Evolutionary conservation across 2,113 vertebrate genomes (phyloP).

Genomic region (Ornithorhynchus anatinus): DNA sequence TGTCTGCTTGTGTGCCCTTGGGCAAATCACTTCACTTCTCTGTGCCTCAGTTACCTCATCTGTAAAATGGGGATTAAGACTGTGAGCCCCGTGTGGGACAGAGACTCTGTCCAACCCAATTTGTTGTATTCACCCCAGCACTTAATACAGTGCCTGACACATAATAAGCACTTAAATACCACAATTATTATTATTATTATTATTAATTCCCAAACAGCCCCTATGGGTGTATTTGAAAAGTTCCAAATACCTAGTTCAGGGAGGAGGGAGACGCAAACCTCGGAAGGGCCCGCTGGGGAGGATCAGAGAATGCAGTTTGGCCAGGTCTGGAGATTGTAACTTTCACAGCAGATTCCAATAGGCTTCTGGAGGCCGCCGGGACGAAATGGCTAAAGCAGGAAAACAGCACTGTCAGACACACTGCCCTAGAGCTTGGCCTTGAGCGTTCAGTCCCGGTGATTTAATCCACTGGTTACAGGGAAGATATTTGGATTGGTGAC

Average conservation of each 20-base stretch:
- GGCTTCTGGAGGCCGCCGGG: constrained; percentile 22
- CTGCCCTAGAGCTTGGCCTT: background rate
- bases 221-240: constrained; percentile 15
- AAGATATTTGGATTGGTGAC: constrained; percentile 7
- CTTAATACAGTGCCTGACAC: background rate
- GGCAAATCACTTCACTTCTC: too few relatives aligned
- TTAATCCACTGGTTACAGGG: background rate
- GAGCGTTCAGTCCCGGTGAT: background rate
- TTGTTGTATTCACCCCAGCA: too few relatives aligned
- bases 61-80: background rate
- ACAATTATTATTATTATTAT: too few relatives aligned
- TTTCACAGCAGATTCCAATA: background rate
- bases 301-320: constrained; percentile 2
- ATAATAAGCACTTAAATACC: background rate
- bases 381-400: background rate
- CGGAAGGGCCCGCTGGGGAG: background rate
- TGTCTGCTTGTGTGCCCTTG: too few relatives aligned
- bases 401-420: background rate
- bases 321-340: constrained; percentile 23
- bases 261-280: background rate
- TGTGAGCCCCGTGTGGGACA: too few relatives aligned
- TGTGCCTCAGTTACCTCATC: too few relatives aligned
- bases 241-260: constrained; percentile 11
- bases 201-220: constrained; percentile 13
- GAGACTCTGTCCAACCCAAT: too few relatives aligned